Base-by-base conservation (phyloP, 2,888 invertebrate species). In the Diaprepes abbreviatus region DNA sequence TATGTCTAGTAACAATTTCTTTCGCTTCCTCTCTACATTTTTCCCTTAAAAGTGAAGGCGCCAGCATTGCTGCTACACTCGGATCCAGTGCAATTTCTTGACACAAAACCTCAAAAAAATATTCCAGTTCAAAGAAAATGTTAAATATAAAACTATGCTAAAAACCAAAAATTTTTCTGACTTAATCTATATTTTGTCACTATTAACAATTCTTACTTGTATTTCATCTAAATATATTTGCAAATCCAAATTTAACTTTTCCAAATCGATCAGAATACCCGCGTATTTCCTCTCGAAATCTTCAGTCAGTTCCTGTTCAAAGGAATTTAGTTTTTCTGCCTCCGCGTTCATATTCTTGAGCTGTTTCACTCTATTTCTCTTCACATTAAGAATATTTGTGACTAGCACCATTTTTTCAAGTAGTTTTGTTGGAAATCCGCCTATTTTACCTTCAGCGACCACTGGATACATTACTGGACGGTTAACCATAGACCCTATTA, bases 251-350 rank as follows among this genome's bases (percentile, higher is more conserved):
- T 98, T 98, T 85, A 98, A 90, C 79, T 91, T 92, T 80, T 97
- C 97, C 77, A 98, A 88, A 74, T 96, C 95, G 62, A 97, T 90
- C 1, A 98, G 91, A 75, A 90, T 88, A 72, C 91, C 89, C 10
- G 97, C 97, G 86, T 98, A 98, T 79, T 92, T 91, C 76, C 93
- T 89, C 83, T 97, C 95, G 83, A 97, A 98, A 80, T 97, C 96
- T 71, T 93, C 91, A 3, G 93, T 89, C 78, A 95, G 89, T 71
- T 89, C 88, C 79, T 92, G 90, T 28, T 93, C 92, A 81, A 92
- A 92, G 0, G 94, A 93, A 83, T 91, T 90, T 81, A 91, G 89
- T 83, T 93, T 92, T 81, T 98, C 97, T 0, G 95, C 96, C 83
- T 95, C 93, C 68, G 92, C 89, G 80, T 98, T 98, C 90, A 96